phyloP scores from a whole-genome alignment of 2,113 vertebrate genomes.

The Petaurus breviceps region DNA sequence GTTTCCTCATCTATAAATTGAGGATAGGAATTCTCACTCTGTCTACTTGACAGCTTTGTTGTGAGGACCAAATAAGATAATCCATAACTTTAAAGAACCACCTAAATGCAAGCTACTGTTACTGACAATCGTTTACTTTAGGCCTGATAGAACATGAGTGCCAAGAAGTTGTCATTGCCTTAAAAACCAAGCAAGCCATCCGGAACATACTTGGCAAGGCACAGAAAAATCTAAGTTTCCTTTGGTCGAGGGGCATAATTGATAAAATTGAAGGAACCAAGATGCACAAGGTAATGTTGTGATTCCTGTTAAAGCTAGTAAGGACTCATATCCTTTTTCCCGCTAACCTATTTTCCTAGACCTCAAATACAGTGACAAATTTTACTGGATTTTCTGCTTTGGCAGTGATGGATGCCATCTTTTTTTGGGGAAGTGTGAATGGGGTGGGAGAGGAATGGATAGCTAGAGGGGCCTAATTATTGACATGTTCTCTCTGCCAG shows the following conservation, averaged over 20 bases:
- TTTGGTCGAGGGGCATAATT: conserved; percentile 79
- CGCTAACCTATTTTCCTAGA: background rate
- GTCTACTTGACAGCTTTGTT: background rate
- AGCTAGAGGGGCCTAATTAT: background rate
- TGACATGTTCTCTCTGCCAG: background rate
- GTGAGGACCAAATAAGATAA: background rate
- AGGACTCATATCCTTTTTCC: background rate
- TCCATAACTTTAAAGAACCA: background rate
- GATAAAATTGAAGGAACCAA: conserved; percentile 75
- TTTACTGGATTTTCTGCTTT: background rate
- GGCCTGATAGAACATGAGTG: conserved; percentile 67
- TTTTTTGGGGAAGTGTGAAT: background rate
- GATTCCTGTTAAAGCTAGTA: background rate
- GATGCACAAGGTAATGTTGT: conserved; percentile 73
- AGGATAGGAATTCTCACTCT: background rate
- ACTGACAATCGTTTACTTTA: conserved; percentile 7
- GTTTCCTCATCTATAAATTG: background rate
- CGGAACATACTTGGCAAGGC: conserved; percentile 76
- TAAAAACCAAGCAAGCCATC: conserved; percentile 80
- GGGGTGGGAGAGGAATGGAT: background rate
- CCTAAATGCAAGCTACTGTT: background rate
- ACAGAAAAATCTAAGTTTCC: conserved; percentile 78
- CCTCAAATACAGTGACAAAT: background rate
- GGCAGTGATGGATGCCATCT: background rate
- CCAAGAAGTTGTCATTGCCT: conserved; percentile 77